phyloP scores from a whole-genome alignment of 2,113 vertebrate species.

The Pipra filicauda region DNA sequence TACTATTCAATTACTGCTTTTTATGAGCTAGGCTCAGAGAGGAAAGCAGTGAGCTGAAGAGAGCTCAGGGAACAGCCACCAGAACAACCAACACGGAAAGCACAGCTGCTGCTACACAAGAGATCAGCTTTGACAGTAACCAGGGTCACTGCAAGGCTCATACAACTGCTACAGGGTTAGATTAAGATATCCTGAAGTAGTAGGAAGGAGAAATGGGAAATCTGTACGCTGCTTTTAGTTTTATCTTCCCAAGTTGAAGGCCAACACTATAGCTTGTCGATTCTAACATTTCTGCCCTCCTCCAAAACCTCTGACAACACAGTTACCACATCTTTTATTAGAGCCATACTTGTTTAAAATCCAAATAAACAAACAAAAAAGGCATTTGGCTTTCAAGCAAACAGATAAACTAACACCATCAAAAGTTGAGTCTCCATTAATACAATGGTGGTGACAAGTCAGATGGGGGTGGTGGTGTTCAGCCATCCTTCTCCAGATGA shows the following conservation, averaged over 20 bases:
- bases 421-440: not conserved
- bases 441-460: not conserved
- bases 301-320: not conserved
- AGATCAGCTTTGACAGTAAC: not conserved
- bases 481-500: not conserved
- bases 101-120: not conserved
- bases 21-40: not conserved
- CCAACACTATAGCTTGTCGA: not conserved
- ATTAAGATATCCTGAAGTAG: not conserved
- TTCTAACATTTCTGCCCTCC: not conserved
- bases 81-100: rapidly evolving
- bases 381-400: not conserved
- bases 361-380: not conserved
- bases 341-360: not conserved
- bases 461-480: too few species aligned
- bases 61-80: not conserved
- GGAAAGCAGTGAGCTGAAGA: not conserved
- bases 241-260: not conserved
- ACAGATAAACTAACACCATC: not conserved
- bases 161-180: not conserved
- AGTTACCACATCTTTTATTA: not conserved
- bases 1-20: not conserved
- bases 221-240: not conserved
- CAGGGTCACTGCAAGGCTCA: not conserved
- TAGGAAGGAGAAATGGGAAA: not conserved